A percentile compares a stretch with the other conserved stretches of the same genome.
Evolutionary conservation across 2,888 invertebrate species (phyloP).

Genomic region (Ormyrus pomaceus): DNA sequence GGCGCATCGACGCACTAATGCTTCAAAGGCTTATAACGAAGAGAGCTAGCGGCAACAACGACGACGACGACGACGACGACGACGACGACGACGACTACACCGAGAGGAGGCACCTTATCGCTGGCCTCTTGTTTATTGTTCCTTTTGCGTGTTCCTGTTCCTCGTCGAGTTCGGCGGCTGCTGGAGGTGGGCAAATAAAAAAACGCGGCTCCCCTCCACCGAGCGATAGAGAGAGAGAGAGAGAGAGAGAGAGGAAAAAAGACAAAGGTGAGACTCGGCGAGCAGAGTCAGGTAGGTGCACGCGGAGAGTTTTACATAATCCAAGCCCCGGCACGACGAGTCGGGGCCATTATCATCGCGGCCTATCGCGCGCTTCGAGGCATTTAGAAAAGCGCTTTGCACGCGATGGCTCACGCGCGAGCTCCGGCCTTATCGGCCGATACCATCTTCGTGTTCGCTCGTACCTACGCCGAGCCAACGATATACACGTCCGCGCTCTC

Average conservation of each 20-base stretch:
- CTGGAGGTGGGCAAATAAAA: no score
- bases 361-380: slow-evolving; percentile 47
- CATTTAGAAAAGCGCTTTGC: slow-evolving; percentile 50
- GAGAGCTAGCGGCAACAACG: no score
- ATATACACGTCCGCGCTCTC: no score
- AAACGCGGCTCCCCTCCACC: no score
- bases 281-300: slow-evolving; percentile 29
- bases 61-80: no score
- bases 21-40: no score
- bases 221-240: no score
- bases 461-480: not conserved
- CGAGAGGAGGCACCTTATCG: no score
- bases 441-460: slow-evolving; percentile 42
- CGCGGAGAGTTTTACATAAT: slow-evolving; percentile 53
- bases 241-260: not conserved
- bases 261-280: not conserved
- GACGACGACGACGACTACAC: no score
- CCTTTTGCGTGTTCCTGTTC: no score
- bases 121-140: no score
- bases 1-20: no score
- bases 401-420: slow-evolving; percentile 38
- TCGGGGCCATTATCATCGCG: slow-evolving; percentile 45
- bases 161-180: not conserved
- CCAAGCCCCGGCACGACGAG: not conserved
- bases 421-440: slow-evolving; percentile 36